Conservation (phyloP, 2,113 vertebrate species). For the Tricholaema leucomelas region DNA sequence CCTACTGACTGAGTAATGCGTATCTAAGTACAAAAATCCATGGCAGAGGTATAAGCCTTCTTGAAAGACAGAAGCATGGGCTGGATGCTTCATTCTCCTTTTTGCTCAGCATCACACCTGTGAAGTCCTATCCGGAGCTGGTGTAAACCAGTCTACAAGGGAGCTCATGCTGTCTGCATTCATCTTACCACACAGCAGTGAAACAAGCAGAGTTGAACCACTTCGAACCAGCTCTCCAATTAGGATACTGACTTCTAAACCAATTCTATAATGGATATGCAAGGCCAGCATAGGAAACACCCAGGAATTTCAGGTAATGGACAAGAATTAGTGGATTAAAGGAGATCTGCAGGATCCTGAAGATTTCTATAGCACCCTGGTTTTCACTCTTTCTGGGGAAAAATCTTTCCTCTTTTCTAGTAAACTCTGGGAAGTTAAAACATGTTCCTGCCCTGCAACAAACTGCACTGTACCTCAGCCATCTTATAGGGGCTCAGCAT, state of each 20-base stretch:
- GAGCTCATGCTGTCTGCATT: fast-evolving
- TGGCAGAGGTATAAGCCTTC: not conserved
- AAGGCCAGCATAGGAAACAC: not conserved
- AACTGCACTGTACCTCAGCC: fast-evolving
- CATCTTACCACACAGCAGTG: not conserved
- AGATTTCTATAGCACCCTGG: not conserved
- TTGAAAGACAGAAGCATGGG: not conserved
- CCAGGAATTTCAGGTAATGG: not conserved
- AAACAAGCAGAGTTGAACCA: not conserved
- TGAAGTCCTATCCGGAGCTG: not conserved
- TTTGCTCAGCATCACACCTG: not conserved
- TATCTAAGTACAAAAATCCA: not conserved
- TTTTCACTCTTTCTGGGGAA: not conserved
- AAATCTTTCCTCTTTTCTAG: not conserved
- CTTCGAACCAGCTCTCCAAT: not conserved
- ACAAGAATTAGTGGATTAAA: not conserved
- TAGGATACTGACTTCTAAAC: not conserved
- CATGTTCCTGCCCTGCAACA: not conserved
- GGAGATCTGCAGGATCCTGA: not conserved
- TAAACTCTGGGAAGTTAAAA: not conserved
- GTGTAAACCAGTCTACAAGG: fast-evolving
- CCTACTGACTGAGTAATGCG: not conserved
- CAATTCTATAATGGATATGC: not conserved
- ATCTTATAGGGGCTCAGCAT: not conserved
- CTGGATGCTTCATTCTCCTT: not conserved